phyloP scores from a whole-genome alignment of 2,113 vertebrate genomes.

The Varanus salvator region DNA sequence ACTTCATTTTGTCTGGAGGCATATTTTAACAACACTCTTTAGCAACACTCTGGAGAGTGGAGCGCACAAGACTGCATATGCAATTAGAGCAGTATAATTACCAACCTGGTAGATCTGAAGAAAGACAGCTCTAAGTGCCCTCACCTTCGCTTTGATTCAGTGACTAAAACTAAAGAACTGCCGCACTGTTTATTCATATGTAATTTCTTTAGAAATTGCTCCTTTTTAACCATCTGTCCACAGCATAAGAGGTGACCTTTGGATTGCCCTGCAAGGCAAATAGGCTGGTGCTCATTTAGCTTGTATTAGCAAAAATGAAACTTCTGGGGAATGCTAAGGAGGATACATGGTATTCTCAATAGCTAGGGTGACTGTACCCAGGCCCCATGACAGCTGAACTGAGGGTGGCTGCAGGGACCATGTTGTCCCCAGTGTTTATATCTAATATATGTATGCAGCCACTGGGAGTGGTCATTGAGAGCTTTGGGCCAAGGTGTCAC shows the following conservation, averaged over 20 bases:
- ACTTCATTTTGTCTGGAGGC: neutral
- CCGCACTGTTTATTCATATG: constrained; percentile 10
- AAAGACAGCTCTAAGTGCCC: neutral
- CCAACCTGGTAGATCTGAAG: constrained; percentile 1
- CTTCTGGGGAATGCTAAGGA: neutral
- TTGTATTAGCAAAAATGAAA: neutral
- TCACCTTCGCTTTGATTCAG: constrained; percentile 2
- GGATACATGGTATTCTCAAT: neutral
- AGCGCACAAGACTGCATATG: neutral
- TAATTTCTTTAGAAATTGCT: neutral
- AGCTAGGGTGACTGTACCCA: no score
- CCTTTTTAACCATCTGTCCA: neutral
- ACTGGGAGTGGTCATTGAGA: no score
- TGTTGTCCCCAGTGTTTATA: no score
- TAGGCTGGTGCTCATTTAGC: neutral
- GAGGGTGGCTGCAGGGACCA: no score
- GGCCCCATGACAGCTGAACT: no score
- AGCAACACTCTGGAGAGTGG: neutral
- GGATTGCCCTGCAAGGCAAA: constrained; percentile 2
- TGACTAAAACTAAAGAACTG: constrained; percentile 2
- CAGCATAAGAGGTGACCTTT: neutral
- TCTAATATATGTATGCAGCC: no score
- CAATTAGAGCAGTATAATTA: constrained; percentile 13
- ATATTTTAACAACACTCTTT: constrained; percentile 13
- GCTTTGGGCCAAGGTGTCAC: no score